Evolutionary conservation across 2,797 vertebrate genomes (phyloP).

Genomic region (Discoglossus pictus): DNA sequence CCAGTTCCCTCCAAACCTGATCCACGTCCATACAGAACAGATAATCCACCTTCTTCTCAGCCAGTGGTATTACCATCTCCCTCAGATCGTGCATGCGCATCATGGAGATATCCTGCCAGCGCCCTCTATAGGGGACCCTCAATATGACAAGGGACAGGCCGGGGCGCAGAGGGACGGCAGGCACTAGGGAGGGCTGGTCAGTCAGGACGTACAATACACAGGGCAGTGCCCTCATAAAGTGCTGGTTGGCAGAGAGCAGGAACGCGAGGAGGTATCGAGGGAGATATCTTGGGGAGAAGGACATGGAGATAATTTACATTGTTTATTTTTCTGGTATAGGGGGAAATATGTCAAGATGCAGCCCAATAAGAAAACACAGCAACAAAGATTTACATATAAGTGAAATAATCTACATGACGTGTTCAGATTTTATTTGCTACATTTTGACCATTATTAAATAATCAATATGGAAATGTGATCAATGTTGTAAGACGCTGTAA

Average conservation of each 20-base stretch:
- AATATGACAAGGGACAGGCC: background rate
- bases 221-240: conserved; percentile 45
- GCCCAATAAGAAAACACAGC: background rate
- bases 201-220: background rate
- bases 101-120: conserved; percentile 20
- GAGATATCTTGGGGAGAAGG: too few species aligned
- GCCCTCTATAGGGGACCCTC: conserved; percentile 1
- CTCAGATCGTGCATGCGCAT: conserved; percentile 74
- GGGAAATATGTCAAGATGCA: background rate
- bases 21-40: conserved; percentile 81
- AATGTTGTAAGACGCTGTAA: too few species aligned
- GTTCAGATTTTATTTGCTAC: too few species aligned
- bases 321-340: too few species aligned
- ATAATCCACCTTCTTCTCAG: conserved; percentile 80
- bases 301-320: too few species aligned
- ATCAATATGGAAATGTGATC: too few species aligned
- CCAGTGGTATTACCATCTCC: conserved; percentile 88
- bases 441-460: too few species aligned
- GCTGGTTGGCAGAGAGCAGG: conserved; percentile 1
- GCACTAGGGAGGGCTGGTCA: background rate
- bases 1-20: conserved; percentile 62
- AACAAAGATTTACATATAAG: too few species aligned
- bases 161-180: background rate
- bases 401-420: too few species aligned
- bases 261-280: conserved; percentile 27